A percentile compares a stretch with the other conserved stretches of the same genome.
Evolutionary conservation across 2,797 vertebrate species (phyloP).

Genomic region (Sebastolobus alascanus): DNA sequence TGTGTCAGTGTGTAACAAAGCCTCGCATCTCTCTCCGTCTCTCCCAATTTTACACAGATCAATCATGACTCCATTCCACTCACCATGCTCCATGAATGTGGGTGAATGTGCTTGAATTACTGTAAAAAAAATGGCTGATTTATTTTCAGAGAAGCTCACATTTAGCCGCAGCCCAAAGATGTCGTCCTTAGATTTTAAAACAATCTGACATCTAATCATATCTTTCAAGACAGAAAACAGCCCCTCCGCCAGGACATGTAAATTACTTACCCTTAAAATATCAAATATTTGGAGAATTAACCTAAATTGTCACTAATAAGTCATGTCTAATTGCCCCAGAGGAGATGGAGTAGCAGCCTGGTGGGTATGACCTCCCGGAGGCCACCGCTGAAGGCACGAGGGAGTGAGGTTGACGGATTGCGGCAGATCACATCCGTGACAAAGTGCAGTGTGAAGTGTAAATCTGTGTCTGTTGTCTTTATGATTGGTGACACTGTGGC

Average conservation of each 20-base stretch:
- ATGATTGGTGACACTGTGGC: slow-evolving; percentile 59
- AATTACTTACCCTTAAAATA: slow-evolving; percentile 13
- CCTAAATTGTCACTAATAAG: slow-evolving; percentile 7
- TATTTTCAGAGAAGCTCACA: slow-evolving; percentile 11
- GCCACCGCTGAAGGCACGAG: slow-evolving; percentile 11
- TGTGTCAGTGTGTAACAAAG: slow-evolving; percentile 4
- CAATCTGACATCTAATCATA: slow-evolving; percentile 13
- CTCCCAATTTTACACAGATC: neutral
- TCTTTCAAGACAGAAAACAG: slow-evolving; percentile 26
- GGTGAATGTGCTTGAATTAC: neutral
- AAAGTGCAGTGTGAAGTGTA: slow-evolving; percentile 58
- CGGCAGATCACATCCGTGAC: slow-evolving; percentile 59
- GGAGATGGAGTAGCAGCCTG: neutral
- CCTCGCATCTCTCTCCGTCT: neutral
- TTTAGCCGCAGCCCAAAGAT: neutral
- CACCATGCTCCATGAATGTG: neutral
- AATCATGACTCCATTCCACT: slow-evolving; percentile 7
- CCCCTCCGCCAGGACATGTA: neutral
- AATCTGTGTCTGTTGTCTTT: slow-evolving; percentile 66
- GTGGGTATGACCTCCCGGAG: neutral
- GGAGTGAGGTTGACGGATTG: slow-evolving; percentile 42
- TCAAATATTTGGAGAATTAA: slow-evolving; percentile 4
- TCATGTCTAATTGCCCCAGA: neutral
- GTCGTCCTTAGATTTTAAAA: slow-evolving; percentile 14
- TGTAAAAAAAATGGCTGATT: slow-evolving; percentile 2